Conservation (phyloP, 2,888 invertebrate species). For the Caenorhabditis imperialis region DNA sequence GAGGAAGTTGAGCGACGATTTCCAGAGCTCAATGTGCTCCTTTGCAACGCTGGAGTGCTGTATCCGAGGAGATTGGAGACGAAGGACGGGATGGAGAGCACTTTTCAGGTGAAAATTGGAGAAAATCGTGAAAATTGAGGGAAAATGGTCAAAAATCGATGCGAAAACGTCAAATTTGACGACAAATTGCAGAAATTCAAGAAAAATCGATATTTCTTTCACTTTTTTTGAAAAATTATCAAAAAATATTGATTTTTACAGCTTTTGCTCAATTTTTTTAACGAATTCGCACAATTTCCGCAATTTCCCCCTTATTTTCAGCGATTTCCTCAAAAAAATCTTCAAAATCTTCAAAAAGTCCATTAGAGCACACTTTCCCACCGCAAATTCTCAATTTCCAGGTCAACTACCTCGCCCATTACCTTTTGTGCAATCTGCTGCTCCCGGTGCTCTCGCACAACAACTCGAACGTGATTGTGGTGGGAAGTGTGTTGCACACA, state of each 20-base stretch:
- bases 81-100: constrained; percentile 73
- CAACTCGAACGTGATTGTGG: constrained; percentile 70
- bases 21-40: constrained; percentile 71
- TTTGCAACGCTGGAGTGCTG: constrained; percentile 75
- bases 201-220: not conserved
- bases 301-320: too few relatives aligned
- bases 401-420: constrained; percentile 77
- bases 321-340: too few relatives aligned
- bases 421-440: constrained; percentile 69
- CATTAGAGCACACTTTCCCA: too few relatives aligned
- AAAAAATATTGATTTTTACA: too few relatives aligned
- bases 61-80: constrained; percentile 66
- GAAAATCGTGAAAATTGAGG: not conserved
- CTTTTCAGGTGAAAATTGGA: constrained; percentile 77
- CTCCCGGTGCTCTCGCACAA: constrained; percentile 68
- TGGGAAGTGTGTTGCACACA: constrained; percentile 76
- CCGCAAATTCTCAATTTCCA: constrained; percentile 59
- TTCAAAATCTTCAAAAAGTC: too few relatives aligned
- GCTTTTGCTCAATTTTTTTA: too few relatives aligned
- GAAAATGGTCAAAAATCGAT: not conserved
- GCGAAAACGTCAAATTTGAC: too few relatives aligned
- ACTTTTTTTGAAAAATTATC: too few relatives aligned
- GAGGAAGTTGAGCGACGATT: constrained; percentile 72
- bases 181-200: too few relatives aligned
- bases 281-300: too few relatives aligned